phyloP scores from a whole-genome alignment of 1,140 invertebrate genomes.

The Zophobas atratus region DNA sequence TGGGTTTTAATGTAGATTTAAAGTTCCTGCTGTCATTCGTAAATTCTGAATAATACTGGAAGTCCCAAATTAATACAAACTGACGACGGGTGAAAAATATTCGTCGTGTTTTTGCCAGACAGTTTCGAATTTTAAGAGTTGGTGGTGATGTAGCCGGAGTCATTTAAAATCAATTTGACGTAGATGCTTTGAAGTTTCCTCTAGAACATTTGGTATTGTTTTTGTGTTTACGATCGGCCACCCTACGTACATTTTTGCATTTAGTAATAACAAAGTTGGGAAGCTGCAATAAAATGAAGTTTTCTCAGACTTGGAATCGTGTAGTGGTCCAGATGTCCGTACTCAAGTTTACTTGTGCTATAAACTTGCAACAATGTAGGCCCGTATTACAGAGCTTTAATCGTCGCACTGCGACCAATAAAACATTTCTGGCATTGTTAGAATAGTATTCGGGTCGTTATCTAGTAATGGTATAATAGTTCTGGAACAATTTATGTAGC shows the following conservation, averaged over 20 bases:
- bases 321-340: background rate
- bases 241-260: too few species aligned
- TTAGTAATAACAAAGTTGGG: too few species aligned
- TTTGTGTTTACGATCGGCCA: too few species aligned
- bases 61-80: too few species aligned
- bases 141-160: too few species aligned
- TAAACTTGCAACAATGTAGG: background rate
- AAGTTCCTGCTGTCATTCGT: background rate
- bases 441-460: background rate
- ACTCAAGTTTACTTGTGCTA: background rate
- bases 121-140: too few species aligned
- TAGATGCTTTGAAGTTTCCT: too few species aligned
- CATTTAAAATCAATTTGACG: too few species aligned
- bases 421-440: background rate
- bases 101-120: background rate
- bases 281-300: too few species aligned
- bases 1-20: background rate
- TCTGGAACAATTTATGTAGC: too few species aligned
- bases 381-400: background rate
- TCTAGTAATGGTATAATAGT: background rate
- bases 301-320: too few species aligned
- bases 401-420: background rate
- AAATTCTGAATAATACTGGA: background rate
- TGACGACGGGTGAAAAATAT: background rate
- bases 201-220: too few species aligned